Base-by-base conservation (phyloP, 1,140 invertebrate species). In the Anoplophora glabripennis region DNA sequence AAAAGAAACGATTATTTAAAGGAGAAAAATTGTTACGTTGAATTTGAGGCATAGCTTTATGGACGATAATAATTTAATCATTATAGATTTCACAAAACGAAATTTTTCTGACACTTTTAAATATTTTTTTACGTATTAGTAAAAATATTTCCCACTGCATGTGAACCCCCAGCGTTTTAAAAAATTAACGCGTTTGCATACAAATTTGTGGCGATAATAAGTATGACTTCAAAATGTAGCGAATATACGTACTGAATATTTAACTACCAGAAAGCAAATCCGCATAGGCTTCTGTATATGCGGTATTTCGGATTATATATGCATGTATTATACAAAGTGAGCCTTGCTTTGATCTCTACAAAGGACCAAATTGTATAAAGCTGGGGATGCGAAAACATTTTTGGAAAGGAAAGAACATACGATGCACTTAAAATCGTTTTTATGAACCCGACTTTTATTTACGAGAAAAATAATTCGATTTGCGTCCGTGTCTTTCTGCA, bases 211-310 rank as follows among this genome's bases (percentile, higher is more conserved):
- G 35, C 34, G 47, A 49, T 49, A 49, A 49, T 28, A 49, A 49
- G 47, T 49, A 36, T 2, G 38, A 40, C 38, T 17, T 18, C 11
- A 49, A 49, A 49, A 35, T 49, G 35, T 49, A 49, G 35, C 35
- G 47, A 49, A 49, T 21, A 49, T 12, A 36, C 47, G 10, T 21
- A 21, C 33, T 64, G 57, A 63, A 66, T 66, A 66, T 66, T 66
- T 66, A 66, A 66, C 57, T 60, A 60, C 35, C 57, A 58, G 61
- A 67, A 67, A 67, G 61, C 60, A 57, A 57, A 58, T 57, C 59
- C 58, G 51, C 28, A 28, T 5, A 7, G 4, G 40, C 18, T 37
- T 35, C 53, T 56, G 55, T 48, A 14, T 18, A 57, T 61, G 63
- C 15, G 51, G 63, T 56, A 57, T 65, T 65, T 59, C 60, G 56